Base-by-base conservation (phyloP, 2,888 invertebrate genomes). In the Drosophila algonquin region DNA sequence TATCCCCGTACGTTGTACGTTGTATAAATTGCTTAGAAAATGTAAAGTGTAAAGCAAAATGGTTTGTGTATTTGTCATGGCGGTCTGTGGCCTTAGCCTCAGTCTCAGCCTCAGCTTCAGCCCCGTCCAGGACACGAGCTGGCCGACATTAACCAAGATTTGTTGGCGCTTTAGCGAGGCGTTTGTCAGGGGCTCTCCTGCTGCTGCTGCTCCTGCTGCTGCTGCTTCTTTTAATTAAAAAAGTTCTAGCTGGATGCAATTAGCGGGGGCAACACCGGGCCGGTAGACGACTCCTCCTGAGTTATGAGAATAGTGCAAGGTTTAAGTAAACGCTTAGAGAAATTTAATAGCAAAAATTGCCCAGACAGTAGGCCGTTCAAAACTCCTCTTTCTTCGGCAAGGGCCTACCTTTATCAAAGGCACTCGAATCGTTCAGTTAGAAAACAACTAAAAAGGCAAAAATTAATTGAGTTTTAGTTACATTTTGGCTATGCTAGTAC, bases 91-190 rank as follows among this genome's bases (percentile, higher is more conserved):
- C 27, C 58, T 40, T 44, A 21, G 54, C 48, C 12, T 24, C 47
- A 62, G 40, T 0, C 40, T 7, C 40, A 40, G 40, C 0, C 2
- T 40, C 14, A 40, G 6, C 14, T 0, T 14, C 40, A 40, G 35
- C 5, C 35, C 40, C 14, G 57, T 54, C 64, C 64, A 72, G 30
- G 55, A 45, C 72, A 70, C 75, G 75, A 80, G 84, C 73, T 77
- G 60, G 69, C 65, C 80, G 80, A 80, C 88, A 79, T 89, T 87
- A 87, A 87, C 86, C 83, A 87, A 89, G 86, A 87, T 87, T 89
- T 87, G 89, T 87, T 79, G 82, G 80, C 70, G 73, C 85, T 80
- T 75, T 71, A 62, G 77, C 74, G 59, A 57, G 73, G 63, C 71
- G 74, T 89, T 85, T 77, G 76, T 79, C 87, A 87, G 74, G 78